Conservation (phyloP, 1,140 invertebrate species). For the Ostrea edulis region DNA sequence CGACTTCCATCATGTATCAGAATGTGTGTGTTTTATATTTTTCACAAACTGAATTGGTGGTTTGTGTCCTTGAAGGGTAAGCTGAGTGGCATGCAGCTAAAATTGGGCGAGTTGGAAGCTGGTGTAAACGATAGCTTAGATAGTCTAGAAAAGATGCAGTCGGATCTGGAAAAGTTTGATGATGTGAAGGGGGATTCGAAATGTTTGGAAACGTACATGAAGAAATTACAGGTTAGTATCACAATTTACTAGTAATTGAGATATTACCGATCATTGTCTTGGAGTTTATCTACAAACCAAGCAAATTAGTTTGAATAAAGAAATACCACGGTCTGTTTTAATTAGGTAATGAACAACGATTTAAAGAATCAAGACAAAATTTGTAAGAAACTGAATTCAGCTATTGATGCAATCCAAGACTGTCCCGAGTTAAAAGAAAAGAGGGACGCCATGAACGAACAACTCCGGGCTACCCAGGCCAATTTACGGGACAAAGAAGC, state of each 20-base stretch:
- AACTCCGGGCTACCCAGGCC: conserved; percentile 92
- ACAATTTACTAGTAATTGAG: not conserved
- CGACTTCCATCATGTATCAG: not conserved
- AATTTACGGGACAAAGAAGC: conserved; percentile 93
- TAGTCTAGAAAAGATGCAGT: conserved; percentile 69
- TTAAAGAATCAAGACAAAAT: conserved; percentile 72
- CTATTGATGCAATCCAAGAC: conserved; percentile 81
- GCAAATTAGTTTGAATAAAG: not conserved
- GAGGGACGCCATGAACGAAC: conserved; percentile 90
- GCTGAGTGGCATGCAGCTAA: conserved; percentile 93
- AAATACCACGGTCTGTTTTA: not conserved
- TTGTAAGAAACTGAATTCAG: conserved; percentile 89
- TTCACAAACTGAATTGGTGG: no score
- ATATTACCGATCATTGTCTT: not conserved
- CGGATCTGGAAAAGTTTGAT: conserved; percentile 84
- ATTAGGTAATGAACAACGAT: conserved; percentile 73
- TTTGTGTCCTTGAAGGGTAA: conserved; percentile 82
- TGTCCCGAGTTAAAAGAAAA: conserved; percentile 86
- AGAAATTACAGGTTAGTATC: conserved; percentile 89
- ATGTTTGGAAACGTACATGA: conserved; percentile 97
- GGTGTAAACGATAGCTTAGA: conserved; percentile 94
- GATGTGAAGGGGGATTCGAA: conserved; percentile 93
- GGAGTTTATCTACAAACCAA: not conserved
- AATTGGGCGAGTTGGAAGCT: conserved; percentile 97
- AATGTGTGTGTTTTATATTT: not conserved